Base-by-base conservation (phyloP, 2,797 vertebrate species). In the Coccyzus lansbergi region DNA sequence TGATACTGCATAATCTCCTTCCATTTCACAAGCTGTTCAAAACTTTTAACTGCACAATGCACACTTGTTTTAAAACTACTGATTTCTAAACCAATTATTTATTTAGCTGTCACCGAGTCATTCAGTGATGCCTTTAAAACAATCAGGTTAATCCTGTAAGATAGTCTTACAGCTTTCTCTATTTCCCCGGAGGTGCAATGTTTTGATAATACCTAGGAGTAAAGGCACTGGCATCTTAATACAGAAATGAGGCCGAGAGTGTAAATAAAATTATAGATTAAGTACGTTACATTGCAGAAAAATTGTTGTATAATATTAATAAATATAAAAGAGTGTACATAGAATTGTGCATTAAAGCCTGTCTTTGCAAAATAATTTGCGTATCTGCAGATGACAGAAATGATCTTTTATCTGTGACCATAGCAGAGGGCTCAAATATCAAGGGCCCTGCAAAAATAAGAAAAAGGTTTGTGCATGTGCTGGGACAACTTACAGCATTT, bases 21-120 rank as follows among this genome's bases (percentile, higher is more conserved):
- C 77, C 91, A 91, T 97, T 94, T 97, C 90, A 96, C 46, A 81
- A 94, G 89, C 92, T 68, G 86, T 96, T 91, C 93, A 94, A 63
- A 94, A 96, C 36, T 77, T 97, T 79, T 94, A 97, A 95, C 62
- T 97, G 95, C 96, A 98, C 95, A 96, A 71, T 96, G 90, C 95
- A 97, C 94, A 96, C 83, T 97, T 97, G 96, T 98, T 97, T 97
- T 96, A 89, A 97, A 96, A 96, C 97, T 98, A 98, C 97, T 98
- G 97, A 97, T 93, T 97, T 95, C 96, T 94, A 95, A 96, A 93
- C 68, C 64, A 94, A 95, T 94, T 96, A 96, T 98, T 97, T 98
- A 98, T 98, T 98, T 97, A 97, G 97, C 95, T 83, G 84, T 90
- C 96, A 86, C 70, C 71, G 75, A 68, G 82, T 83, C 58, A 60